Percentiles rank a stretch among this genome's conserved stretches.
These are phyloP conservation scores for Herpetotheres cachinnans DNA, from an alignment of 2,113 vertebrate genomes.

Conservation along the genomic window DNA sequence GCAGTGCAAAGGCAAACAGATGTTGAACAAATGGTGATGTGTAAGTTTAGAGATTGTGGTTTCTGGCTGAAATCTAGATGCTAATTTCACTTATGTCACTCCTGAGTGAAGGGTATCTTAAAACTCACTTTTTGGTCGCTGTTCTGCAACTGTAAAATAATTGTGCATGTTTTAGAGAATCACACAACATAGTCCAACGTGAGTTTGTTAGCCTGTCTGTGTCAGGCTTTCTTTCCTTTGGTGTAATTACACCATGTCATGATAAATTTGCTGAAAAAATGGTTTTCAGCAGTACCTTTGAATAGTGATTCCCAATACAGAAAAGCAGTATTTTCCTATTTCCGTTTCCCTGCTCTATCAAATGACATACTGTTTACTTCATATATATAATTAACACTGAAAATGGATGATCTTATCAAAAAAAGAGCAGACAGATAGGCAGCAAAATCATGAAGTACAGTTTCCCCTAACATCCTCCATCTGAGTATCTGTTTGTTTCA, in stretches of 20 bases:
- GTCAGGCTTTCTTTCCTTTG: not conserved
- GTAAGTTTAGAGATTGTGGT: not conserved
- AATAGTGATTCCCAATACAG: not conserved
- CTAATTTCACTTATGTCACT: not conserved
- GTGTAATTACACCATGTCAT: not conserved
- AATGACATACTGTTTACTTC: not conserved
- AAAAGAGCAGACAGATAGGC: not conserved
- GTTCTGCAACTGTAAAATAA: not conserved
- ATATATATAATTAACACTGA: not conserved
- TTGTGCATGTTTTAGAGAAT: rapidly evolving
- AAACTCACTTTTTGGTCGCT: not conserved
- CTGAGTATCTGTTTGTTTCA: too few relatives aligned
- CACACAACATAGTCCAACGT: not conserved
- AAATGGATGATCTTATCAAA: not conserved
- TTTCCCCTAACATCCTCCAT: not conserved
- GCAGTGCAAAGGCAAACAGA: not conserved
- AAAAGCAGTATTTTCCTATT: not conserved
- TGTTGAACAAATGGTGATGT: too few relatives aligned
- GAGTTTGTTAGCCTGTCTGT: not conserved
- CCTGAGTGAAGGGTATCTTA: not conserved
- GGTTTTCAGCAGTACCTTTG: not conserved
- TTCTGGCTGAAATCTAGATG: not conserved
- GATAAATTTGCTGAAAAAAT: not conserved
- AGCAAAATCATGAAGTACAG: not conserved
- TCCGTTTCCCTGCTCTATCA: not conserved